Evolutionary conservation across 2,797 vertebrate genomes (phyloP), one percentile per base, ranked within the genome.

Genomic region (Malacoraja senta): DNA sequence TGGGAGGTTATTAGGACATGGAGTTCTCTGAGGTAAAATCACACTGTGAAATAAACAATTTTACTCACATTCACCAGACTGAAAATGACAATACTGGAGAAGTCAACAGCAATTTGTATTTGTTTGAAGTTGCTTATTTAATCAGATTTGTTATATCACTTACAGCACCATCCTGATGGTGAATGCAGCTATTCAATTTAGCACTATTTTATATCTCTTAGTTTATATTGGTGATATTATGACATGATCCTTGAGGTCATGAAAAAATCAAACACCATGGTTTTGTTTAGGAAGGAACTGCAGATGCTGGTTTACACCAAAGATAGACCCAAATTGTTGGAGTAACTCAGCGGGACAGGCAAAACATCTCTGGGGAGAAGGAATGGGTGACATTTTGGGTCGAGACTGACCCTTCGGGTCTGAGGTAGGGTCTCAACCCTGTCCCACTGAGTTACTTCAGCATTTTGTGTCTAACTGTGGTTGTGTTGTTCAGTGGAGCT

Each of bases 11-110:
- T 91, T 74, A 15, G 26, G 35, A 91, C 68, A 74, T 91, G 35
- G 65, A 91, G 53, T 12, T 74, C 21, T 26, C 21, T 38, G 44
- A 74, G 38, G 35, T 65, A 76, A 92, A 53, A 74, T 38, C 24
- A 21, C 35, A 13, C 26, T 74, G 35, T 92, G 90, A 26, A 92
- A 92, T 76, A 92, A 92, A 53, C 38, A 76, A 53, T 92, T n/a
- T 29, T 76, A 53, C 90, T 21, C 1, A 91, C 3, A 29, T 9
- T 44, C 10, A 38, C 44, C 12, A n/a, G 13, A n/a, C 13, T 72
- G 44, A 92, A 74, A n/a, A 44, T 68, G 61, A 76, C 15, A 29
- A 92, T 76, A 7, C 68, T 15, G 71, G 88, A 71, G 44, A 76
- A 76, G 38, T 76, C 71, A 91, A 29, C 19, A 91, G 24, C 35